Evolutionary conservation across 2,113 vertebrate genomes (phyloP).

Genomic region (Atlantisia rogersi): DNA sequence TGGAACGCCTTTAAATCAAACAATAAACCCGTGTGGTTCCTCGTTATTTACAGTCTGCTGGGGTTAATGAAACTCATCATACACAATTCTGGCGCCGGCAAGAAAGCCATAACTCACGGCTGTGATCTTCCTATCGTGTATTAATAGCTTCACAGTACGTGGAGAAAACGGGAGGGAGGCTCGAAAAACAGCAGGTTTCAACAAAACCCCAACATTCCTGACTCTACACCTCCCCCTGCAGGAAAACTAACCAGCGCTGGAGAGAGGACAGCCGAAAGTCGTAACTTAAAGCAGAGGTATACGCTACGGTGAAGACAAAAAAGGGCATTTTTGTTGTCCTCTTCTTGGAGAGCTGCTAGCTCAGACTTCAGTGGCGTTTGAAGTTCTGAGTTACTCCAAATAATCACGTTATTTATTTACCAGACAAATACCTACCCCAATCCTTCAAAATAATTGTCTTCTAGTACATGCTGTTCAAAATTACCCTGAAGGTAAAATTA

Average conservation of each 20-base stretch:
- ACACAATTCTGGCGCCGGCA: not conserved
- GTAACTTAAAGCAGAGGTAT: not conserved
- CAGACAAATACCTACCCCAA: not conserved
- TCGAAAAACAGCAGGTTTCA: not conserved
- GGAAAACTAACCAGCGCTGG: slow-evolving; percentile 20
- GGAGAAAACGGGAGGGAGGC: not conserved
- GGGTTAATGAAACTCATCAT: slow-evolving; percentile 60
- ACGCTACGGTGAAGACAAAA: not conserved
- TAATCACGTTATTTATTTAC: not conserved
- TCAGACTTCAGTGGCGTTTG: not conserved
- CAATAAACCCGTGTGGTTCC: slow-evolving; percentile 9
- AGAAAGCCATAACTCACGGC: slow-evolving; percentile 31
- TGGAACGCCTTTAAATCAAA: slow-evolving; percentile 49
- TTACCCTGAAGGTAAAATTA: not conserved
- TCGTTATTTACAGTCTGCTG: slow-evolving; percentile 43
- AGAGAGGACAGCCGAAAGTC: not conserved
- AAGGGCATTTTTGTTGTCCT: not conserved
- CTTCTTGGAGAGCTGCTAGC: not conserved
- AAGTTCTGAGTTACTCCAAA: not conserved
- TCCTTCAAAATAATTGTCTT: not conserved
- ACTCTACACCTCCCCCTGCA: slow-evolving; percentile 67
- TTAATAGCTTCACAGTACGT: not conserved
- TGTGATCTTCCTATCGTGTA: not conserved
- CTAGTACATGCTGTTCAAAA: not conserved
- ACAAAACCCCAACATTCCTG: slow-evolving; percentile 27